phyloP scores from a whole-genome alignment of 1,140 invertebrate genomes.

The Halotydeus destructor region DNA sequence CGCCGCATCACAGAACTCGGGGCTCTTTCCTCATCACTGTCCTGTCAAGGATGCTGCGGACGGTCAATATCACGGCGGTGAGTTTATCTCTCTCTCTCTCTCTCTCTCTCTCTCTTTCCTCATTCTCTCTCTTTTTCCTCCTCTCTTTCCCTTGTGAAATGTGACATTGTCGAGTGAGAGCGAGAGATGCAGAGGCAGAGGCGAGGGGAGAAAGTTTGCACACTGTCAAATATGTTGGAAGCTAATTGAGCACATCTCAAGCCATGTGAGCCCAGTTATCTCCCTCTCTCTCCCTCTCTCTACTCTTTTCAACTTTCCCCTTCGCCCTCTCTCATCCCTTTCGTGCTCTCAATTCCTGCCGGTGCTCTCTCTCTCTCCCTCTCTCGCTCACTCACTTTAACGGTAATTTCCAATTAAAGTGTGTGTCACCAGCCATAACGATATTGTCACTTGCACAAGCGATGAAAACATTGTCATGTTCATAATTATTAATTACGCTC shows the following conservation, averaged over 20 bases:
- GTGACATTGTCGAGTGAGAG: neutral
- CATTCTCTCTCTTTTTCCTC: neutral
- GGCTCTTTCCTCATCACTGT: constrained; percentile 8
- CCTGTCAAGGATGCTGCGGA: constrained; percentile 11
- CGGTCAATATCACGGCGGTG: constrained; percentile 11
- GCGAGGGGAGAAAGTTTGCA: neutral
- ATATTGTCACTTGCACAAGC: neutral
- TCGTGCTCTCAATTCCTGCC: no score
- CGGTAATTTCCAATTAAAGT: neutral
- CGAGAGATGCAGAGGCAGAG: neutral
- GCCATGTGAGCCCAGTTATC: no score
- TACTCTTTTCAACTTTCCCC: no score
- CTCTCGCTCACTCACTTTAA: neutral
- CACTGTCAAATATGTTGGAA: neutral
- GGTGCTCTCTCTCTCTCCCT: no score
- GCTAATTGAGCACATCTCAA: neutral
- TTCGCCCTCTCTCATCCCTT: no score
- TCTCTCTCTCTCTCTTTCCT: neutral
- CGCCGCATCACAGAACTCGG: neutral
- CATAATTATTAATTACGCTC: neutral
- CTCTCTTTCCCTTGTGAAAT: no score
- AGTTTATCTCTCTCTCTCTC: neutral
- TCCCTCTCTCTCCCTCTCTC: no score
- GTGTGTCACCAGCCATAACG: neutral
- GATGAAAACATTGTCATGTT: neutral